Base-by-base conservation (phyloP, 2,888 invertebrate species). In the Parnassius glacialis region DNA sequence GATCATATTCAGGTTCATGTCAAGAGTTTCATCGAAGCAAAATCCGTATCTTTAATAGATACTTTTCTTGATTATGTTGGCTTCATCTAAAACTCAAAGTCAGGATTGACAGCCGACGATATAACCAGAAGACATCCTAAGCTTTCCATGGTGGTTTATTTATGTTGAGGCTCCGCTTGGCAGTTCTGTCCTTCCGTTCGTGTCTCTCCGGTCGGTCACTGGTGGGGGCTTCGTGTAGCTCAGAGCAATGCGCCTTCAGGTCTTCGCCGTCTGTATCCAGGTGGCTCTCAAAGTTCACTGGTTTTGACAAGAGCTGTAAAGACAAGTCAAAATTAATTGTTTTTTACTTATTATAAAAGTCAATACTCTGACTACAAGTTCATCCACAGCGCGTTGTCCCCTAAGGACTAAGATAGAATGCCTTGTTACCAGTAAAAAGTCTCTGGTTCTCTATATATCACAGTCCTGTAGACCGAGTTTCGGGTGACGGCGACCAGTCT, bases 301-400 rank as follows among this genome's bases (percentile, higher is more conserved):
- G 91, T 72, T 93, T 93, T 16, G 90, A 90, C 13, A 94, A 78
- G 11, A 93, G 75, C 93, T 93, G 79, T 0, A 68, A 67, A 59
- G 7, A 34, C 7, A 34, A 7, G 7, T 7, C 34, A 34, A 34
- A 34, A 34, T 34, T 34, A 34, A 7, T 25, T 25, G 25, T 25
- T 25, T 25, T n/a, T 25, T 25, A 25, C 25, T 25, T 25, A 25
- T 25, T 25, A 25, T 25, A 25, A 25, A 5, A 25, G 25, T 20
- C 20, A 20, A 20, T 20, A 20, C 7, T 3, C 25, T 25, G 7
- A 5, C 25, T 25, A 25, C 25, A 25, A 25, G 25, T 25, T 7
- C 25, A 25, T 20, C 20, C 20, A 20, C 20, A 20, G 20, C 20
- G 20, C 20, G 2, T 20, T 20, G 20, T 20, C 20, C 20, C 20